These are phyloP conservation scores for Thereuonema tuberculata DNA, from an alignment of 1,140 invertebrate genomes.

Conservation along the genomic window DNA sequence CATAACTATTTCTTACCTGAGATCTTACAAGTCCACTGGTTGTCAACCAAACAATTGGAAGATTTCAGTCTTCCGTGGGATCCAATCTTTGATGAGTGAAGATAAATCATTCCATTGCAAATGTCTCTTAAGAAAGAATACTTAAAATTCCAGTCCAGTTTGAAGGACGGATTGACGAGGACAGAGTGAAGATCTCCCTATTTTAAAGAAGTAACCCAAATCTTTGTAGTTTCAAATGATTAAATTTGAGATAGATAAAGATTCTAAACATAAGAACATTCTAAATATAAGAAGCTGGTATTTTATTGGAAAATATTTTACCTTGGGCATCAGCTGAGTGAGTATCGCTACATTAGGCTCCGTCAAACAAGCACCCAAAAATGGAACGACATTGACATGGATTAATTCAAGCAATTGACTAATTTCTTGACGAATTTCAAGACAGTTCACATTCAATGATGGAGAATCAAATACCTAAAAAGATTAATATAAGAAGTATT, in stretches of 20 bases:
- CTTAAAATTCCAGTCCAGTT: not conserved
- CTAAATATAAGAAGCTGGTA: not conserved
- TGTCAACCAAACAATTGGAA: constrained; percentile 52
- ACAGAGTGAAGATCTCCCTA: not conserved
- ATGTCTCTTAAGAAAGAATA: constrained; percentile 1
- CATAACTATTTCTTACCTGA: constrained; percentile 43
- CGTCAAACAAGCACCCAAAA: not conserved
- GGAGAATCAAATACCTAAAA: no score
- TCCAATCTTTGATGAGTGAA: constrained; percentile 70
- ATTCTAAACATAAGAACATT: not conserved
- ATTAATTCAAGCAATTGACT: not conserved
- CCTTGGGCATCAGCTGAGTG: not conserved
- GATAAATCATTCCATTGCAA: constrained; percentile 66
- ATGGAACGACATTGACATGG: not conserved
- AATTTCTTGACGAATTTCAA: not conserved
- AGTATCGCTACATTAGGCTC: not conserved
- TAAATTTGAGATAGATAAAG: not conserved
- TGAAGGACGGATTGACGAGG: not conserved
- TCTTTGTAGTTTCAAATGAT: not conserved
- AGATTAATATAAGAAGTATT: no score
- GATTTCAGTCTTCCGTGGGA: constrained; percentile 95
- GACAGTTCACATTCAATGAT: not conserved
- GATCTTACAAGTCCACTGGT: constrained; percentile 85
- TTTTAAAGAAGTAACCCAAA: not conserved
- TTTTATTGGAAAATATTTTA: not conserved